These are phyloP conservation scores for Amphimallon solstitiale DNA, from an alignment of 2,888 invertebrate genomes.

Conservation along the genomic window DNA sequence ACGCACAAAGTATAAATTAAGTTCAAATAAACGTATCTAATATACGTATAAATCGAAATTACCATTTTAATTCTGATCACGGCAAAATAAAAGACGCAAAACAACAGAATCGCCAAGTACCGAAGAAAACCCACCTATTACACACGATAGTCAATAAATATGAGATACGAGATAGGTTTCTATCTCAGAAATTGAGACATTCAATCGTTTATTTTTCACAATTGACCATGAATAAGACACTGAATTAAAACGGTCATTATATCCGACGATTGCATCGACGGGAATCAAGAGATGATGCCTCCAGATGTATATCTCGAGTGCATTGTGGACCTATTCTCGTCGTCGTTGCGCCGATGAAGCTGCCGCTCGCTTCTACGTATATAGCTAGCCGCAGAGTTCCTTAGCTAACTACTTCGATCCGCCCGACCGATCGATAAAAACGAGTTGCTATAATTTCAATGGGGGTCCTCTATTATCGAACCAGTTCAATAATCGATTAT, in stretches of 20 bases:
- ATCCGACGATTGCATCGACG: slow-evolving; percentile 44
- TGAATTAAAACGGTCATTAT: slow-evolving; percentile 61
- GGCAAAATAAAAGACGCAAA: too few species aligned
- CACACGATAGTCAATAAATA: too few species aligned
- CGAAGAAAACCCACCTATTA: too few species aligned
- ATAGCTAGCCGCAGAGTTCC: not conserved
- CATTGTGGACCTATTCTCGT: slow-evolving; percentile 42
- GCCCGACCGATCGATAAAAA: too few species aligned
- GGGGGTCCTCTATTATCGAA: slow-evolving; percentile 53
- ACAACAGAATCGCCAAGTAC: too few species aligned
- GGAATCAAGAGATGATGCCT: slow-evolving; percentile 40
- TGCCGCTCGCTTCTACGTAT: too few species aligned
- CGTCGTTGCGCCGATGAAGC: too few species aligned
- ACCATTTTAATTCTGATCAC: too few species aligned
- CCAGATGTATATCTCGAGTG: slow-evolving; percentile 54
- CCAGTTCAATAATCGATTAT: slow-evolving; percentile 52
- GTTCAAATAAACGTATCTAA: too few species aligned
- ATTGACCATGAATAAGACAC: slow-evolving; percentile 52
- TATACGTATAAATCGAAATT: too few species aligned
- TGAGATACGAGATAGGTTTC: not conserved
- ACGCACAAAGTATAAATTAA: too few species aligned
- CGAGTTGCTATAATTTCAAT: slow-evolving; percentile 52
- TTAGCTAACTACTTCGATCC: too few species aligned
- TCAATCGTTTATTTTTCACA: slow-evolving; percentile 55
- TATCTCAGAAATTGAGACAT: slow-evolving; percentile 55